These are phyloP conservation scores for Bilobella aurantiaca DNA, from an alignment of 1,140 invertebrate genomes.

Conservation along the genomic window DNA sequence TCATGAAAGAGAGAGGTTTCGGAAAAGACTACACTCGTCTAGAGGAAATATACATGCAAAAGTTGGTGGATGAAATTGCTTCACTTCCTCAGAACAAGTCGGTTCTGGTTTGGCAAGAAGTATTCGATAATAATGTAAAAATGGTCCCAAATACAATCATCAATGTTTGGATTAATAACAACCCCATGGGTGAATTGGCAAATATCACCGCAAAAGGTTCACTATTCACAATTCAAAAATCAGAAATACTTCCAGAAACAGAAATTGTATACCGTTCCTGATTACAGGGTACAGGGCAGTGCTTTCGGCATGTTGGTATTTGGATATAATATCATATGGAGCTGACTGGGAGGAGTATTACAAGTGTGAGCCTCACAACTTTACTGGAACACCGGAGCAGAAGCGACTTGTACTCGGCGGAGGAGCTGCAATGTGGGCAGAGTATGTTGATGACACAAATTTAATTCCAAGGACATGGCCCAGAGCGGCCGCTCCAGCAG, in stretches of 20 bases:
- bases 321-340: constrained; percentile 61
- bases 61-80: constrained; percentile 48
- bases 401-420: constrained; percentile 62
- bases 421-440: constrained; percentile 56
- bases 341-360: constrained; percentile 70
- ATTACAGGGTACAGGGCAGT: constrained; percentile 42
- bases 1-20: constrained; percentile 56
- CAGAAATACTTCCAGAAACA: too few species aligned
- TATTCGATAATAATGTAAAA: constrained; percentile 65
- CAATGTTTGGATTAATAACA: constrained; percentile 54
- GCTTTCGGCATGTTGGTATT: constrained; percentile 73
- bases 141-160: constrained; percentile 55
- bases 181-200: constrained; percentile 40
- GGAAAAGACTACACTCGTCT: constrained; percentile 46
- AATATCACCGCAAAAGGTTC: constrained; percentile 37
- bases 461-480: constrained; percentile 42
- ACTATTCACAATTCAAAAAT: too few species aligned
- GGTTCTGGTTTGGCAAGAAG: constrained; percentile 84
- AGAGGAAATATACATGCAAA: constrained; percentile 58
- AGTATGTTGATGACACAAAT: constrained; percentile 48
- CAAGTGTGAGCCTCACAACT: constrained; percentile 59
- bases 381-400: constrained; percentile 42
- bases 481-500: constrained; percentile 49
- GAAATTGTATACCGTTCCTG: not conserved
- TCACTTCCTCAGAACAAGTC: constrained; percentile 40